Percentiles rank a stretch among this genome's conserved stretches.
Conservation (phyloP, 2,888 invertebrate genomes). For the Parnassius glacialis region DNA sequence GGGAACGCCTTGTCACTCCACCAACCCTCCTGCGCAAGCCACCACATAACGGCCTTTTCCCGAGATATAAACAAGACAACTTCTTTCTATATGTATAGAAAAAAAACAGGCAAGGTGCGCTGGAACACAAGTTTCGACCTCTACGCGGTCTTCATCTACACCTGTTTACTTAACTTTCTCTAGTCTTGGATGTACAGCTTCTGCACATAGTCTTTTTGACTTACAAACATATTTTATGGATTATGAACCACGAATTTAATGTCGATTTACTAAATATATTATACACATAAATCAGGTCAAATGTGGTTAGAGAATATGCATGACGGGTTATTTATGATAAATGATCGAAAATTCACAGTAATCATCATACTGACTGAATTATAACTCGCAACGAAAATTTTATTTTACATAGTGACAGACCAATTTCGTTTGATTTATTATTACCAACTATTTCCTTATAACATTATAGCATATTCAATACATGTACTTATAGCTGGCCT, state of each 20-base stretch:
- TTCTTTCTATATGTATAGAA: no score
- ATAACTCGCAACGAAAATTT: constrained; percentile 18
- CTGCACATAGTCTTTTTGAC: background rate
- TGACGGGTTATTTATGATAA: constrained; percentile 23
- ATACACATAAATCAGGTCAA: constrained; percentile 1
- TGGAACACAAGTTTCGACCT: no score
- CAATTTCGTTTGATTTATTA: constrained; percentile 55
- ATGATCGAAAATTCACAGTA: constrained; percentile 20
- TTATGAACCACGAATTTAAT: no score
- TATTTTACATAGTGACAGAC: constrained; percentile 41
- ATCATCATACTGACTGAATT: constrained; percentile 19
- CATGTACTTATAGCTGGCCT: background rate
- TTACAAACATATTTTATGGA: constrained; percentile 9
- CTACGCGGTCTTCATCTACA: no score
- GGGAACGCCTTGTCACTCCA: no score
- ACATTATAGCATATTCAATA: background rate
- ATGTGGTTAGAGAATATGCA: constrained; percentile 11
- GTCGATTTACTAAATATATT: no score
- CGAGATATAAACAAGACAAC: no score
- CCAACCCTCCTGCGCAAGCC: no score
- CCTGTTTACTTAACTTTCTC: no score
- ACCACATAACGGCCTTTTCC: no score
- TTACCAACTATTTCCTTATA: background rate
- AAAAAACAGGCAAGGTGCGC: no score
- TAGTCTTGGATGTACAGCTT: background rate